Base-by-base conservation (phyloP, 1,140 invertebrate species). In the Euwallacea similis region DNA sequence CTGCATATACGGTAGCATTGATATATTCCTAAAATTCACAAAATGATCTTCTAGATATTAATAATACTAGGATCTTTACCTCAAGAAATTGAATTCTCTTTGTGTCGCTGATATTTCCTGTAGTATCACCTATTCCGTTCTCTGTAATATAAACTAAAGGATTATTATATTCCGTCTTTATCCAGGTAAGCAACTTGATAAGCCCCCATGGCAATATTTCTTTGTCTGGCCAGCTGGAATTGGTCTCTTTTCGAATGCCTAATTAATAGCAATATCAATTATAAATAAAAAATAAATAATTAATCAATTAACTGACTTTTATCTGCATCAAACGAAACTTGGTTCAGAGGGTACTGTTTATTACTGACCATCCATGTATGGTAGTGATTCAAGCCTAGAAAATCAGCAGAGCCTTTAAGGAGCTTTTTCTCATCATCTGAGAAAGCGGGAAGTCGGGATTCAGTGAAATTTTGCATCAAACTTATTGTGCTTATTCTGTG, bases 121-220 rank as follows among this genome's bases (percentile, higher is more conserved):
- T 62, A 7, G 58, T 73, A 73, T 85, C 84, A 0, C 84, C 81
- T 64, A 83, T 79, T 0, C 88, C 88, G 75, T 88, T 89, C 79
- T 89, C 88, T 6, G 86, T 87, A n/a, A 89, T 84, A 47, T 85
- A 80, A 33, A 88, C 79, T 55, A 82, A 77, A 0, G 85, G 79
- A 69, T 87, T 83, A 9, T 83, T 82, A 72, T 88, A 89, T 7
- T 82, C 78, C 7, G 85, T 83, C 56, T 86, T 86, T 58, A 93
- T 88, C 87, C 88, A 91, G 60, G 86, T 87, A n/a, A 93, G 79
- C 42, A 88, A 78, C 71, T 87, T 86, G 16, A 88, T 83, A 72
- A 93, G 85, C 6, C 91, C 91, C 83, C 86, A 88, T 3, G 91
- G 90, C 16, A 88, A 85, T 7, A 86, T 69, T n/a, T 59, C 21